A percentile compares a stretch with the other conserved stretches of the same genome.
phyloP scores from a whole-genome alignment of 2,797 vertebrate genomes.

The Lepus townsendii region DNA sequence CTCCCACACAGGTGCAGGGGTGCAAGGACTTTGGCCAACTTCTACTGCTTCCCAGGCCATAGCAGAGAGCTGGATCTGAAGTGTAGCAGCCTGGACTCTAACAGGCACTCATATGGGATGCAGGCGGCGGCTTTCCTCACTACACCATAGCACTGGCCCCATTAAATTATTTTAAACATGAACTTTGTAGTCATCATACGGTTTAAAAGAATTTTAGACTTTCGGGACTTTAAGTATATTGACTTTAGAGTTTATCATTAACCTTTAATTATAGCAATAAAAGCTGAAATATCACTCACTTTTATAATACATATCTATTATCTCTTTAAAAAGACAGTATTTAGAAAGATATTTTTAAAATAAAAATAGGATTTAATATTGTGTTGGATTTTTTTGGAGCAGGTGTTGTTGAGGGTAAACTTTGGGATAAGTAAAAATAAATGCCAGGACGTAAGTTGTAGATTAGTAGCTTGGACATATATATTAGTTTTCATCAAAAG shows the following conservation, averaged over 20 bases:
- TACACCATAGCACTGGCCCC: neutral
- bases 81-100: too few relatives aligned
- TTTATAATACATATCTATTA: neutral
- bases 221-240: neutral
- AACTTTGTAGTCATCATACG: neutral
- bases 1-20: too few relatives aligned
- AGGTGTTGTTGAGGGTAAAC: neutral
- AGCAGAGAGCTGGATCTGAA: too few relatives aligned
- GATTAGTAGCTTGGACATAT: constrained; percentile 11
- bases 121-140: too few relatives aligned
- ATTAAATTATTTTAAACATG: neutral
- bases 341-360: constrained; percentile 34
- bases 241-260: constrained; percentile 42
- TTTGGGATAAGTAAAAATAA: neutral
- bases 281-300: neutral
- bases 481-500: neutral
- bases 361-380: constrained; percentile 20
- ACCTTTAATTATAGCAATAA: neutral
- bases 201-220: neutral
- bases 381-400: neutral
- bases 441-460: neutral
- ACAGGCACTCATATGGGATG: too few relatives aligned
- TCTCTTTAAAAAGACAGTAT: neutral
- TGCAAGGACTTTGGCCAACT: too few relatives aligned
- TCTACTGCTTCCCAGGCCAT: too few relatives aligned